Conservation (phyloP, 2,888 invertebrate species). For the Lycia hirtaria region DNA sequence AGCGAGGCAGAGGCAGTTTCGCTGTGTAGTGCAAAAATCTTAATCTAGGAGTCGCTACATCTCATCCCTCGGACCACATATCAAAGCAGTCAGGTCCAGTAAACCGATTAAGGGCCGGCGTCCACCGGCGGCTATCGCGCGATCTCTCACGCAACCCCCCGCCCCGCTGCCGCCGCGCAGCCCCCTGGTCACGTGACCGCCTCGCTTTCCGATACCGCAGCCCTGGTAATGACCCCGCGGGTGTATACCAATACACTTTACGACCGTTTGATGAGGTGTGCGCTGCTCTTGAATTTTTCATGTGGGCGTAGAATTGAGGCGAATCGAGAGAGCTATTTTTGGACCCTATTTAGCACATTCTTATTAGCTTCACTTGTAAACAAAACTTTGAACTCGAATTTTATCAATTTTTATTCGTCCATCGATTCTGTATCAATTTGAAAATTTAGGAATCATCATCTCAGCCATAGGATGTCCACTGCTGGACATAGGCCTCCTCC, state of each 20-base stretch:
- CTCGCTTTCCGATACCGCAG: conserved; percentile 59
- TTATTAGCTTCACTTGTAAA: too few relatives aligned
- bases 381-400: too few relatives aligned
- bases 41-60: too few relatives aligned
- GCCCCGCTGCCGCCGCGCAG: conserved; percentile 26
- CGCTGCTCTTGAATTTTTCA: conserved; percentile 22
- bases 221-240: conserved; percentile 74
- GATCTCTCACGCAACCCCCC: conserved; percentile 70
- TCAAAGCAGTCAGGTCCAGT: conserved; percentile 66
- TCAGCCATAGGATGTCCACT: too few relatives aligned
- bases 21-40: too few relatives aligned
- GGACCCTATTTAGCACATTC: not conserved
- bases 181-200: conserved; percentile 56
- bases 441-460: too few relatives aligned
- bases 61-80: conserved; percentile 41
- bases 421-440: too few relatives aligned
- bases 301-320: not conserved
- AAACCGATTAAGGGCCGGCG: conserved; percentile 77
- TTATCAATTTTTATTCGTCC: too few relatives aligned
- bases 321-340: not conserved
- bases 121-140: conserved; percentile 67
- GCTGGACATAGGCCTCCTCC: too few relatives aligned
- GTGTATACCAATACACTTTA: conserved; percentile 64
- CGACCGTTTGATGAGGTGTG: conserved; percentile 33
- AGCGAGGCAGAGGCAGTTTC: too few relatives aligned